Conservation (phyloP, 2,113 vertebrate species). For the Mustelus asterias region DNA sequence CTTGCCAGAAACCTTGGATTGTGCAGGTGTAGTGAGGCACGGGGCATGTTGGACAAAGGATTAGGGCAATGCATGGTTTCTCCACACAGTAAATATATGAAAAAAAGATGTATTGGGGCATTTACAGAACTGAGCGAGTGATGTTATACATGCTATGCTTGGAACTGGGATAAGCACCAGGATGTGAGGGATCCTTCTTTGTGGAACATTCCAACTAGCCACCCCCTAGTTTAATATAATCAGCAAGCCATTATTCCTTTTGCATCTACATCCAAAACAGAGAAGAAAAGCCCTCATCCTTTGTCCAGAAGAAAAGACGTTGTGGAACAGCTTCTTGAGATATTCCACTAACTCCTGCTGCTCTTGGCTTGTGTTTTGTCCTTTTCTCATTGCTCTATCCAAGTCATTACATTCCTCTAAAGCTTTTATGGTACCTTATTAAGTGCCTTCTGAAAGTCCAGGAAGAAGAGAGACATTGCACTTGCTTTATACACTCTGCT, state of each 20-base stretch:
- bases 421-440: not conserved
- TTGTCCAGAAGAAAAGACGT: not conserved
- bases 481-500: not conserved
- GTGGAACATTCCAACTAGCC: not conserved
- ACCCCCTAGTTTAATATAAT: not conserved
- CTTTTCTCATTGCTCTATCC: not conserved
- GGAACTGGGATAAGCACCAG: too few relatives aligned
- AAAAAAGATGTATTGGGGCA: not conserved
- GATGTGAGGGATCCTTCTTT: not conserved
- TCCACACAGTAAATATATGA: not conserved
- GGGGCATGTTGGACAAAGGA: not conserved
- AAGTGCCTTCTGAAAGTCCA: not conserved
- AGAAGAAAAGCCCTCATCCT: not conserved
- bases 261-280: not conserved
- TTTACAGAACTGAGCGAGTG: too few relatives aligned
- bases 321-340: not conserved
- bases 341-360: not conserved
- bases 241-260: not conserved
- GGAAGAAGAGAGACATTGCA: not conserved
- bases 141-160: too few relatives aligned
- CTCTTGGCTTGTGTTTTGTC: not conserved
- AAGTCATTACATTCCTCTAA: not conserved
- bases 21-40: not conserved
- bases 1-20: not conserved
- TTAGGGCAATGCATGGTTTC: not conserved